phyloP scores from a whole-genome alignment of 2,888 invertebrate species.

The Harpalus rubripes region DNA sequence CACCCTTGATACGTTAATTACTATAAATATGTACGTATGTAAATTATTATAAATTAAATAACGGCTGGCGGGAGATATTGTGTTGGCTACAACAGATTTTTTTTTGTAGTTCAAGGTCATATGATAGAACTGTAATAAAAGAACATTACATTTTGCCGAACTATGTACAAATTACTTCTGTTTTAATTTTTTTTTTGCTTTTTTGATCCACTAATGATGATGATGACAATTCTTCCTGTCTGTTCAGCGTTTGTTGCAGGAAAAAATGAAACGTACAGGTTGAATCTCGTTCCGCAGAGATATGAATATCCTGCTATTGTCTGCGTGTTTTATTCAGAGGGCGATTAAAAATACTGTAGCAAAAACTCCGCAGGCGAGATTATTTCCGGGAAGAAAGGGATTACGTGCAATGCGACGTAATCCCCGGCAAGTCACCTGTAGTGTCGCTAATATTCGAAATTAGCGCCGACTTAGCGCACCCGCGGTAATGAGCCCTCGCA shows the following conservation, averaged over 20 bases:
- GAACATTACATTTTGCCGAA: too few species aligned
- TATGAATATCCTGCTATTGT: constrained; percentile 21
- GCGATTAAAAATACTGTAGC: constrained; percentile 55
- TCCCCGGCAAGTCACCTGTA: constrained; percentile 67
- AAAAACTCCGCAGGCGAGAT: constrained; percentile 46
- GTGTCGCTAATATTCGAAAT: constrained; percentile 68
- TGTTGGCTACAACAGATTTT: too few species aligned
- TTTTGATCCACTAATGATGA: too few species aligned
- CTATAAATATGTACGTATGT: too few species aligned
- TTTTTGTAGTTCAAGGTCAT: too few species aligned
- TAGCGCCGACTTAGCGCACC: constrained; percentile 63
- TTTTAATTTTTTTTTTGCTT: too few species aligned
- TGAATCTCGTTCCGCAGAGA: neutral
- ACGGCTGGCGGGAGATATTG: too few species aligned
- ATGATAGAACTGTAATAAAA: too few species aligned
- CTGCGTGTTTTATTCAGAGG: constrained; percentile 49
- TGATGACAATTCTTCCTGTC: neutral
- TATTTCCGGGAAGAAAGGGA: constrained; percentile 66
- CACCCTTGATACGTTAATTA: too few species aligned
- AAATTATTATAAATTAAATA: too few species aligned
- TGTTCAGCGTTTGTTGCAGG: neutral
- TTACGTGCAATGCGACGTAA: constrained; percentile 57
- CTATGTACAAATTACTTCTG: too few species aligned
- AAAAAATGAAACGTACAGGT: neutral
- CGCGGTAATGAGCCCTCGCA: constrained; percentile 69